Evolutionary conservation across 2,888 invertebrate genomes (phyloP).

Genomic region (Agonopterix alstromeriana): DNA sequence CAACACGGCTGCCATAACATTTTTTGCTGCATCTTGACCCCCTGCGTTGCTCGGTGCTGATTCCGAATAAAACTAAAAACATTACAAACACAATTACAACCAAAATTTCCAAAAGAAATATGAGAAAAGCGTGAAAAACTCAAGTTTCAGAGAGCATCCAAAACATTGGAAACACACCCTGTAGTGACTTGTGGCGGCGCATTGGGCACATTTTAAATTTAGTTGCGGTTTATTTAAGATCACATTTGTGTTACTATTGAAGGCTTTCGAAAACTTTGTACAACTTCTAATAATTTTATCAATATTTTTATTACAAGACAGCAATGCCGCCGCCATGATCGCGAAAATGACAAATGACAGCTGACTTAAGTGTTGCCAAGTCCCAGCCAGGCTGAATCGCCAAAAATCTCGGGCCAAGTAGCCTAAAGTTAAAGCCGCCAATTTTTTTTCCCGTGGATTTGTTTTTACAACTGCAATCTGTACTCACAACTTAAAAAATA

Average conservation of each 20-base stretch:
- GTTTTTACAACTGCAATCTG: too few relatives aligned
- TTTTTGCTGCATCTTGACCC: slow-evolving; percentile 57
- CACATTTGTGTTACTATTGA: slow-evolving; percentile 29
- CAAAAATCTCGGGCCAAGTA: too few relatives aligned
- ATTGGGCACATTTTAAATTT: slow-evolving; percentile 47
- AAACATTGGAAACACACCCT: slow-evolving; percentile 37
- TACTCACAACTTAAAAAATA: too few relatives aligned
- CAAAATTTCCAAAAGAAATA: background rate
- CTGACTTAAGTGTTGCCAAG: background rate
- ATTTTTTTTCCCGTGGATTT: too few relatives aligned
- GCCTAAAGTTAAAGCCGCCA: too few relatives aligned
- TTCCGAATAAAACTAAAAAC: slow-evolving; percentile 52
- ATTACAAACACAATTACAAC: slow-evolving; percentile 6
- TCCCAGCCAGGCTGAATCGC: too few relatives aligned
- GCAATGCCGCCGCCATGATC: slow-evolving; percentile 64
- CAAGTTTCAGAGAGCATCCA: background rate
- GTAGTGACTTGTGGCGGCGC: slow-evolving; percentile 45
- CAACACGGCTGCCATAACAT: slow-evolving; percentile 68
- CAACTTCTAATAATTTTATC: slow-evolving; percentile 53
- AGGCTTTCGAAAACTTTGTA: slow-evolving; percentile 42
- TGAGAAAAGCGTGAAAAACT: too few relatives aligned
- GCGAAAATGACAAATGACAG: slow-evolving; percentile 13
- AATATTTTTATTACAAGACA: slow-evolving; percentile 55
- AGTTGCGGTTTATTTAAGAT: slow-evolving; percentile 49
- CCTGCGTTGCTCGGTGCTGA: slow-evolving; percentile 32